Evolutionary conservation across 1,140 invertebrate species (phyloP).

Genomic region (Globodera rostochiensis): DNA sequence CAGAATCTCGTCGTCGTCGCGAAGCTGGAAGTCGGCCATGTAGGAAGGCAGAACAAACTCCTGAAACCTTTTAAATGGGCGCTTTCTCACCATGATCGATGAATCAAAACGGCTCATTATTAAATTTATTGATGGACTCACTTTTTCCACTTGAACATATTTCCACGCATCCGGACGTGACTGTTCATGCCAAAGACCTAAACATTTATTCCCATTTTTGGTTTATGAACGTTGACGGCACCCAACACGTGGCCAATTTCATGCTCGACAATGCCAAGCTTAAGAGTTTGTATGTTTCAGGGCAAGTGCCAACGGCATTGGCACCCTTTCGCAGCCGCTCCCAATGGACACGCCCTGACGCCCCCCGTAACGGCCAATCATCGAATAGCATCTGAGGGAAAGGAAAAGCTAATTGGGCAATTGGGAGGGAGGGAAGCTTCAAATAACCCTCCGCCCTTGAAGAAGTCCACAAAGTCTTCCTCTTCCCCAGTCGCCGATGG

Average conservation of each 20-base stretch:
- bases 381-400: conserved; percentile 58
- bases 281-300: conserved; percentile 31
- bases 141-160: conserved; percentile 59
- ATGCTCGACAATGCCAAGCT: conserved; percentile 65
- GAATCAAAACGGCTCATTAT: background rate
- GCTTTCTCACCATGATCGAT: background rate
- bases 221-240: conserved; percentile 63
- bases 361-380: conserved; percentile 63
- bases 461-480: conserved; percentile 62
- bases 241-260: conserved; percentile 70
- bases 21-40: conserved; percentile 57
- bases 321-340: conserved; percentile 58
- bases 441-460: conserved; percentile 59
- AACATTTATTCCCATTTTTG: conserved; percentile 31
- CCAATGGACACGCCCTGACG: conserved; percentile 64
- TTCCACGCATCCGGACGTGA: conserved; percentile 65
- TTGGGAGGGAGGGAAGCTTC: background rate
- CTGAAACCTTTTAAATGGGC: background rate
- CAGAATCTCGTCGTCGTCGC: conserved; percentile 62
- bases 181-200: conserved; percentile 67
- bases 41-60: conserved; percentile 66
- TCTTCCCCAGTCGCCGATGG: conserved; percentile 41
- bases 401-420: no score
- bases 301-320: background rate
- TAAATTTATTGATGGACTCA: no score